phyloP scores from a whole-genome alignment of 2,113 vertebrate species.

The Vimba vimba region DNA sequence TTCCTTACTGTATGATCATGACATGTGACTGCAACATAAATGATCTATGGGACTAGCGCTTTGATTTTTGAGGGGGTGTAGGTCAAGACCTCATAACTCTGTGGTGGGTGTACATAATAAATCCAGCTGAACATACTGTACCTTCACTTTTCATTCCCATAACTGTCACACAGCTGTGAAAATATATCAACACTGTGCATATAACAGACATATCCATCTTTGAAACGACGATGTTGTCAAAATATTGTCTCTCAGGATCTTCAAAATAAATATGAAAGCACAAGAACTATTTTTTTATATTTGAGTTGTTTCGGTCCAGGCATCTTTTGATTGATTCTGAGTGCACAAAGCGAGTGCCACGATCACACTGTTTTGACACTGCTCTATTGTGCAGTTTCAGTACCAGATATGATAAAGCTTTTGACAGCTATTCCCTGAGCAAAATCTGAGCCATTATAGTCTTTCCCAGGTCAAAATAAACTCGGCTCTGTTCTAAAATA shows the following conservation, averaged over 20 bases:
- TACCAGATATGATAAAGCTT: background rate
- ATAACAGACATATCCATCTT: background rate
- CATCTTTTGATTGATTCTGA: slow-evolving; percentile 17
- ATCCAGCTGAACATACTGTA: background rate
- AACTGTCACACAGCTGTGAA: slow-evolving; percentile 18
- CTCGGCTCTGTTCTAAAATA: no score
- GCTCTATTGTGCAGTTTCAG: slow-evolving; percentile 6
- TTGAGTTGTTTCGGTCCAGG: background rate
- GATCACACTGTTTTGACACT: background rate
- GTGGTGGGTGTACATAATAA: background rate
- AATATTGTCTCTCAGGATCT: background rate
- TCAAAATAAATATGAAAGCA: background rate
- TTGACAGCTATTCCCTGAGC: slow-evolving; percentile 7
- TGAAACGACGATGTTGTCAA: background rate
- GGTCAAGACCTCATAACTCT: slow-evolving; percentile 9
- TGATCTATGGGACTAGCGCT: background rate
- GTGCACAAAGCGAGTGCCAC: background rate
- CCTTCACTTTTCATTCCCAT: slow-evolving; percentile 5
- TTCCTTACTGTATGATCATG: background rate
- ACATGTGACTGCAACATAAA: background rate
- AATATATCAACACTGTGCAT: slow-evolving; percentile 1
- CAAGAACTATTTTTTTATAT: background rate
- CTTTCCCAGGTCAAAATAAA: no score
- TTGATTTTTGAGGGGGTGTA: background rate
- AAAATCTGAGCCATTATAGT: background rate